Conservation (phyloP, 2,888 invertebrate species). For the Hemaris fuciformis region DNA sequence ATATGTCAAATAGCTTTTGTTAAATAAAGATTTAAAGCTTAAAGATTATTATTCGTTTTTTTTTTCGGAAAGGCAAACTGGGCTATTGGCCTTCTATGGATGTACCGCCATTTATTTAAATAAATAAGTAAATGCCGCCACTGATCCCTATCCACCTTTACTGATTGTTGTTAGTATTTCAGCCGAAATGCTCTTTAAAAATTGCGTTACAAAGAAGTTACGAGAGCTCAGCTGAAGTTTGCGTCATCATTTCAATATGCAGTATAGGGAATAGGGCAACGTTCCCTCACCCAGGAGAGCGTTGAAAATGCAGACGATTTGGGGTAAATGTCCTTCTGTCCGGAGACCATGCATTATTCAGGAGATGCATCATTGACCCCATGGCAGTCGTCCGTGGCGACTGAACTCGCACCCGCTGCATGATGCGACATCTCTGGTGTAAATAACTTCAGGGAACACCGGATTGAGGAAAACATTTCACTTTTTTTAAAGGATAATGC, state of each 20-base stretch:
- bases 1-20: too few species aligned
- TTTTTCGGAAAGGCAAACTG: too few species aligned
- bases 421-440: slow-evolving; percentile 32
- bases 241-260: background rate
- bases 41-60: too few species aligned
- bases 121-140: too few species aligned
- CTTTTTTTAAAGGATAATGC: background rate
- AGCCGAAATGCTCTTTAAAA: background rate
- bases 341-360: slow-evolving; percentile 59
- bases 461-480: background rate
- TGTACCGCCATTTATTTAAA: too few species aligned
- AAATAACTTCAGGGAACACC: slow-evolving; percentile 21
- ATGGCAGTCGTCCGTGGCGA: background rate
- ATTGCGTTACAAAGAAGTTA: background rate
- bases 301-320: slow-evolving; percentile 57
- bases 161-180: too few species aligned
- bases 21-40: too few species aligned
- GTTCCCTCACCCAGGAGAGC: slow-evolving; percentile 37
- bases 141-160: background rate
- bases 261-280: slow-evolving; percentile 55
- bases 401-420: background rate
- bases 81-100: too few species aligned
- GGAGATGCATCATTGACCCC: slow-evolving; percentile 60
- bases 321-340: slow-evolving; percentile 63
- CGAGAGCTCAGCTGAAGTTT: slow-evolving; percentile 19